These are phyloP conservation scores for Gryllus longicercus DNA, from an alignment of 2,888 invertebrate genomes.

Conservation along the genomic window DNA sequence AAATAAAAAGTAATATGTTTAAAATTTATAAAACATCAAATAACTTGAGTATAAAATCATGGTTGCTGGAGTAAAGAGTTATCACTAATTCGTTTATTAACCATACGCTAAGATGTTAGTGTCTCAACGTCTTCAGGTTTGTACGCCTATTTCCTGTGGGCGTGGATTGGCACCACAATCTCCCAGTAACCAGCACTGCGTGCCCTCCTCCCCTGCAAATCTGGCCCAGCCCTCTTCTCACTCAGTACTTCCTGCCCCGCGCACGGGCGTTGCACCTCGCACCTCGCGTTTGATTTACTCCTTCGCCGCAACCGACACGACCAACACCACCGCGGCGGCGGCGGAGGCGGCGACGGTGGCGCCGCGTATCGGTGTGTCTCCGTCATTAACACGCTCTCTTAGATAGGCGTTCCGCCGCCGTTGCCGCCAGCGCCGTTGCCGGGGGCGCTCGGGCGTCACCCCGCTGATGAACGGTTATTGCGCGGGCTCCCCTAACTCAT, in stretches of 20 bases:
- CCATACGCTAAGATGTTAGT: too few species aligned
- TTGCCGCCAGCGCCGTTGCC: not conserved
- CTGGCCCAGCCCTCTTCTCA: not conserved
- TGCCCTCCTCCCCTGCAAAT: too few species aligned
- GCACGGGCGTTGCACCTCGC: not conserved
- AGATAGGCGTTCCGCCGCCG: not conserved
- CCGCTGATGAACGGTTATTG: constrained; percentile 17
- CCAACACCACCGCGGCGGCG: not conserved
- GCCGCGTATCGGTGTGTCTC: constrained; percentile 17
- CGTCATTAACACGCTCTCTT: constrained; percentile 17
- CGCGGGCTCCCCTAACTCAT: not conserved
- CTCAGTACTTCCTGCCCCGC: not conserved
- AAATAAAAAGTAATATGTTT: too few species aligned
- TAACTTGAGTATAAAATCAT: too few species aligned
- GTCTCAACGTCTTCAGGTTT: too few species aligned
- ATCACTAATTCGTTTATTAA: too few species aligned
- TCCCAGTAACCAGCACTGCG: too few species aligned
- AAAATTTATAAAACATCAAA: too few species aligned
- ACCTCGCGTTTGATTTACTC: not conserved
- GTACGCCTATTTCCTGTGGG: too few species aligned
- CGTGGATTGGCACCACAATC: too few species aligned
- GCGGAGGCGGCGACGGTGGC: not conserved
- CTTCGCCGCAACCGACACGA: not conserved
- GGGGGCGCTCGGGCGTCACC: not conserved
- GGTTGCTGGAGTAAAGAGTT: too few species aligned